Conservation (phyloP, 1,140 invertebrate genomes). For the Pogonognathellus flavescens region DNA sequence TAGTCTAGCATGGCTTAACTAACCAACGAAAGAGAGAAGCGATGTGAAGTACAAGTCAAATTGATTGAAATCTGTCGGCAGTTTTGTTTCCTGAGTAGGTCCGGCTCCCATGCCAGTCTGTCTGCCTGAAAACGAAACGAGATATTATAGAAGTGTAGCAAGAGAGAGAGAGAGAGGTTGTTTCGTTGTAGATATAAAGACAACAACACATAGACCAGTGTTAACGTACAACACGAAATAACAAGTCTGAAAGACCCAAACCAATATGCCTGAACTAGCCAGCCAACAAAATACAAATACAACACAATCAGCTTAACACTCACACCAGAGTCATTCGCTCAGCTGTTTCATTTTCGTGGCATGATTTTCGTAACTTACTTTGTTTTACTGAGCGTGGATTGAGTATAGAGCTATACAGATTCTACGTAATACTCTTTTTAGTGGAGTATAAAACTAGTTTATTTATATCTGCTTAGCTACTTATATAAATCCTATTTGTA, state of each 20-base stretch:
- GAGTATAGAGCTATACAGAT: neutral
- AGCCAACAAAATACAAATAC: neutral
- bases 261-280: neutral
- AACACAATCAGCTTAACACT: constrained; percentile 17
- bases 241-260: neutral
- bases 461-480: neutral
- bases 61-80: constrained; percentile 48
- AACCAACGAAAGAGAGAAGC: constrained; percentile 1
- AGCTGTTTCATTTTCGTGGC: constrained; percentile 39
- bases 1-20: neutral
- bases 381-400: neutral
- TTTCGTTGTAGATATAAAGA: neutral
- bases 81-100: constrained; percentile 47
- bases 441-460: neutral
- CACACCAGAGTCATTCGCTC: neutral
- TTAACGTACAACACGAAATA: neutral
- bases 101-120: constrained; percentile 38
- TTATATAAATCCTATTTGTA: too few relatives aligned
- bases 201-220: neutral
- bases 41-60: constrained; percentile 32
- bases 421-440: neutral
- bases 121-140: constrained; percentile 14
- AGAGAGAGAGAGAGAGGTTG: neutral
- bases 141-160: constrained; percentile 24
- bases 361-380: constrained; percentile 33